Evolutionary conservation across 1,140 invertebrate species (phyloP).

Genomic region (Chironomus striatipennis): DNA sequence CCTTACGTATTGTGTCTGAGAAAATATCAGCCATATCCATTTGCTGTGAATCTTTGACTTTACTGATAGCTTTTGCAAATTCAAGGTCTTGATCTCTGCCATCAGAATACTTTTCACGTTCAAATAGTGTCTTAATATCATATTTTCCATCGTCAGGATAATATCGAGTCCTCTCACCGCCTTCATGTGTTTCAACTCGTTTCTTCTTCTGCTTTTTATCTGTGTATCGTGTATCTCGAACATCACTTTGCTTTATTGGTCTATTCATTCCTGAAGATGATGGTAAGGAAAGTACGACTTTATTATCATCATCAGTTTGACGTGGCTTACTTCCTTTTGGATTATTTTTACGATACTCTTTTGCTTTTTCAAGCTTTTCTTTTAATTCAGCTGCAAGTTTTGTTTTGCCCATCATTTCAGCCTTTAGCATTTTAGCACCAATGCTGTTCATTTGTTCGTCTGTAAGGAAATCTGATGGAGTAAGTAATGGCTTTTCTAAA

Average conservation of each 20-base stretch:
- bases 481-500: constrained; percentile 26
- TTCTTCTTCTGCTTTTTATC: constrained; percentile 46
- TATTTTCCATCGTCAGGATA: constrained; percentile 88
- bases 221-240: constrained; percentile 34
- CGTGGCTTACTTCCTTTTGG: constrained; percentile 31
- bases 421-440: constrained; percentile 80
- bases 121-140: constrained; percentile 73
- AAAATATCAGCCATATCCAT: constrained; percentile 81
- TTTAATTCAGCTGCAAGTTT: constrained; percentile 62
- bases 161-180: constrained; percentile 67
- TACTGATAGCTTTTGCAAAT: constrained; percentile 65
- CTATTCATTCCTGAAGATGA: constrained; percentile 56
- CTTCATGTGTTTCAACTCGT: constrained; percentile 62
- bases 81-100: constrained; percentile 72
- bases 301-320: constrained; percentile 41
- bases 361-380: constrained; percentile 60
- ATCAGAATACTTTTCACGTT: constrained; percentile 77
- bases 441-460: constrained; percentile 82
- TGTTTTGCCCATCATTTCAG: constrained; percentile 78
- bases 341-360: constrained; percentile 47
- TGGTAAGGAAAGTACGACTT: constrained; percentile 62
- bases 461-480: constrained; percentile 42
- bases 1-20: constrained; percentile 46
- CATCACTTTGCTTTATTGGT: constrained; percentile 41
- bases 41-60: constrained; percentile 56